Conservation (phyloP, 2,888 invertebrate species). For the Drosophila flavopinicola region DNA sequence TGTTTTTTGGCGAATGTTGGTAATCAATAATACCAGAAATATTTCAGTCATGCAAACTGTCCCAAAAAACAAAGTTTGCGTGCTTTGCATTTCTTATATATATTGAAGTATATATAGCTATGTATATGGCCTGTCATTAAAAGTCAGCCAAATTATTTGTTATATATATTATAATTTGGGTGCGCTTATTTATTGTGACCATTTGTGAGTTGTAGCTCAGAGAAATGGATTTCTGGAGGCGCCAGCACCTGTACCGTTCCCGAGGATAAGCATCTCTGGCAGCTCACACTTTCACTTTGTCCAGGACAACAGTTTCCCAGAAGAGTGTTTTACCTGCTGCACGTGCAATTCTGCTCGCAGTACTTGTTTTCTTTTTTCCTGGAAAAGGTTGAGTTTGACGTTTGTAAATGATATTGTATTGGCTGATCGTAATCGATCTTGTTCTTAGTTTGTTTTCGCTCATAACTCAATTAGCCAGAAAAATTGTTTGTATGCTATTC, state of each 20-base stretch:
- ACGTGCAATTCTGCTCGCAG: slow-evolving; percentile 55
- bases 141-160: slow-evolving; percentile 52
- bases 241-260: slow-evolving; percentile 30
- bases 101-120: slow-evolving; percentile 28
- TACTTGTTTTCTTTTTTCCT: slow-evolving; percentile 41
- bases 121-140: slow-evolving; percentile 64
- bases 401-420: slow-evolving; percentile 56
- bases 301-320: slow-evolving; percentile 26
- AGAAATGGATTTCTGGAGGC: slow-evolving; percentile 33
- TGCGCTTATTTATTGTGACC: slow-evolving; percentile 48
- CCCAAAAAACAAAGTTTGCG: slow-evolving; percentile 60
- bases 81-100: slow-evolving; percentile 63
- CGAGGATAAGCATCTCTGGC: slow-evolving; percentile 44
- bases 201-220: slow-evolving; percentile 18
- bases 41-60: slow-evolving; percentile 71
- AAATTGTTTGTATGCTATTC: slow-evolving; percentile 34
- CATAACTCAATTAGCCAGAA: slow-evolving; percentile 74
- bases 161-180: slow-evolving; percentile 72
- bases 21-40: slow-evolving; percentile 70
- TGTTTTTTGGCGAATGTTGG: slow-evolving; percentile 59
- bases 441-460: slow-evolving; percentile 57
- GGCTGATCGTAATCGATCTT: slow-evolving; percentile 71
- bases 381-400: slow-evolving; percentile 36
- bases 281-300: slow-evolving; percentile 50
- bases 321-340: slow-evolving; percentile 53